Evolutionary conservation across 2,797 vertebrate species (phyloP).

Genomic region (Emys orbicularis): DNA sequence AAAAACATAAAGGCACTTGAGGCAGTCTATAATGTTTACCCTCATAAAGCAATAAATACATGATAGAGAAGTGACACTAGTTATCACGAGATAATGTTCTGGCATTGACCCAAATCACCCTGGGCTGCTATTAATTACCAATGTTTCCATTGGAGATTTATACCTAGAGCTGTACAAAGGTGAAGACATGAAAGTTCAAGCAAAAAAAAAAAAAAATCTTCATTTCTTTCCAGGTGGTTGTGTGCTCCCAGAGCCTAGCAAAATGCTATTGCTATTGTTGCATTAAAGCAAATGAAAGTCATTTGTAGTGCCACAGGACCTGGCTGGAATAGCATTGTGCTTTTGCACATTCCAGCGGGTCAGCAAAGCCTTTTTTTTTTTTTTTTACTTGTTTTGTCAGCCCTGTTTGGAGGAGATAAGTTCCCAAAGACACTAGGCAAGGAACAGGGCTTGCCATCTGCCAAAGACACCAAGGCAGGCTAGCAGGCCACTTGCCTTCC

Average conservation of each 20-base stretch:
- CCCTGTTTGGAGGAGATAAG: not conserved
- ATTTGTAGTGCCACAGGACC: fast-evolving
- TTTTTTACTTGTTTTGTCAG: not conserved
- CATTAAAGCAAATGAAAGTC: not conserved
- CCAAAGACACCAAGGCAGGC: not conserved
- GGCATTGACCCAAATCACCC: not conserved
- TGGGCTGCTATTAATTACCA: not conserved
- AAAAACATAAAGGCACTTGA: slow-evolving; percentile 16
- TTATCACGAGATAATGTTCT: not conserved
- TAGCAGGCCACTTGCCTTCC: not conserved
- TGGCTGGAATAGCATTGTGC: not conserved
- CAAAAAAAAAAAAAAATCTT: not conserved
- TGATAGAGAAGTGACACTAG: slow-evolving; percentile 9
- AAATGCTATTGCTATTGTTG: not conserved
- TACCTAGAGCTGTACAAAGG: not conserved
- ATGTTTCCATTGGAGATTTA: not conserved
- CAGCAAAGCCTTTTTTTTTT: not conserved
- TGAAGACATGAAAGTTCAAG: not conserved
- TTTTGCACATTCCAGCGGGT: not conserved
- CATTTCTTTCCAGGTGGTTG: not conserved
- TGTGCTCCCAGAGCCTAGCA: not conserved
- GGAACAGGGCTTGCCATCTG: not conserved
- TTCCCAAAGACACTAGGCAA: not conserved
- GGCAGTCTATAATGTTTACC: slow-evolving; percentile 20
- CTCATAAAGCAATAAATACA: slow-evolving; percentile 8